Evolutionary conservation across 2,888 invertebrate species (phyloP).

Genomic region (Drosophila anomalipes): DNA sequence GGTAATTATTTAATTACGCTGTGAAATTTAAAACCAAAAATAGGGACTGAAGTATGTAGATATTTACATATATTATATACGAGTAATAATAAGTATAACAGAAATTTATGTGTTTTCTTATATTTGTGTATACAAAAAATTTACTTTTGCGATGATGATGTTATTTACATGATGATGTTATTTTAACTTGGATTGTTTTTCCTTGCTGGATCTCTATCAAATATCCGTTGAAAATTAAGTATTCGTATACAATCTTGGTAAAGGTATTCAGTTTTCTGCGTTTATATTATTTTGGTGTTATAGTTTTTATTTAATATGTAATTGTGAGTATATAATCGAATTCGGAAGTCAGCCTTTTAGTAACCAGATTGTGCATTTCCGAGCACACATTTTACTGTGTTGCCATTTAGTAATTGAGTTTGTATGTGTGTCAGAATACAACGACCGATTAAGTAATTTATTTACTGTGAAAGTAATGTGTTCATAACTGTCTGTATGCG

Average conservation of each 20-base stretch:
- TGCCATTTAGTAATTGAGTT: conserved; percentile 40
- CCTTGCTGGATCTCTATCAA: too few species aligned
- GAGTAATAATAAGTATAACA: too few species aligned
- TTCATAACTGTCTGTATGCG: conserved; percentile 12
- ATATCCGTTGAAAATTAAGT: too few species aligned
- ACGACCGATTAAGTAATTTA: conserved; percentile 30
- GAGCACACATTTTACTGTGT: conserved; percentile 35
- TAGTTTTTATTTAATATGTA: conserved; percentile 16
- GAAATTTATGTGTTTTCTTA: background rate
- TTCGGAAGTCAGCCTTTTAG: conserved; percentile 49
- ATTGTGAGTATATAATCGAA: conserved; percentile 26
- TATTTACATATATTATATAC: background rate
- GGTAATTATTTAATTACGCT: conserved; percentile 18
- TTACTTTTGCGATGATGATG: background rate
- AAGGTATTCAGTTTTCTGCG: background rate
- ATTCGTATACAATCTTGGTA: background rate
- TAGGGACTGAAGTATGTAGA: background rate
- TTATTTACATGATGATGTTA: too few species aligned
- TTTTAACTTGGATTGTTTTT: too few species aligned
- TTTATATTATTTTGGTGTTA: background rate
- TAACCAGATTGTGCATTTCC: conserved; percentile 44
- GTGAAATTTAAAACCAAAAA: conserved; percentile 6
- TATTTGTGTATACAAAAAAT: background rate
- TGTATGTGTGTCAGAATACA: conserved; percentile 12
- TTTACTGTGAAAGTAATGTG: conserved; percentile 25